phyloP scores from a whole-genome alignment of 2,797 vertebrate species.

The Hafferia zeledoni region DNA sequence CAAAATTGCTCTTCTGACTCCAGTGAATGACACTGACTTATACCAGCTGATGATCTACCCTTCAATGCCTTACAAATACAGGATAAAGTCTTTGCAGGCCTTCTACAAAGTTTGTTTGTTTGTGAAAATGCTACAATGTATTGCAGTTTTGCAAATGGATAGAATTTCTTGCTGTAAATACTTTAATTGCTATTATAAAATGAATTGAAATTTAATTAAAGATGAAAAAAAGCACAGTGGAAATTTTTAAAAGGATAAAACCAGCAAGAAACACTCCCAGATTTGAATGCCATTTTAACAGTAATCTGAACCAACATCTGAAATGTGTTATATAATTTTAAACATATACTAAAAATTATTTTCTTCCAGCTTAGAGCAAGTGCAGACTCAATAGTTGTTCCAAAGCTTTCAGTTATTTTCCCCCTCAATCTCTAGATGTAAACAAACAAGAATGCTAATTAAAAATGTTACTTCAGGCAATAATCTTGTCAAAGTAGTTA shows the following conservation, averaged over 20 bases:
- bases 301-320: slow-evolving; percentile 77
- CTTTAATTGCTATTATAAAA: slow-evolving; percentile 69
- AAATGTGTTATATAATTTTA: slow-evolving; percentile 75
- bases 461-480: slow-evolving; percentile 50
- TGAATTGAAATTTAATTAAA: slow-evolving; percentile 76
- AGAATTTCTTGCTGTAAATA: slow-evolving; percentile 58
- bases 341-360: slow-evolving; percentile 74
- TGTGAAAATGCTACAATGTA: slow-evolving; percentile 44
- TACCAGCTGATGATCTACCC: slow-evolving; percentile 1
- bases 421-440: slow-evolving; percentile 17
- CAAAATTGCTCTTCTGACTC: slow-evolving; percentile 44
- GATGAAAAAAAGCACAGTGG: slow-evolving; percentile 72
- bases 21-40: slow-evolving; percentile 44
- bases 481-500: slow-evolving; percentile 55
- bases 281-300: slow-evolving; percentile 73
- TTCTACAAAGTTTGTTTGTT: slow-evolving; percentile 19
- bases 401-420: slow-evolving; percentile 52
- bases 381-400: slow-evolving; percentile 28
- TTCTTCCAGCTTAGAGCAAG: slow-evolving; percentile 64
- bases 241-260: slow-evolving; percentile 72
- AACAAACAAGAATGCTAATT: slow-evolving; percentile 57
- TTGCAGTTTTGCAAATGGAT: slow-evolving; percentile 40
- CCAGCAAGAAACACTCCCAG: slow-evolving; percentile 67
- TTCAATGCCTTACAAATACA: neutral
- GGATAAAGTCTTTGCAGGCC: neutral